Conservation (phyloP, 2,113 vertebrate species). For the Pyxicephalus adspersus region DNA sequence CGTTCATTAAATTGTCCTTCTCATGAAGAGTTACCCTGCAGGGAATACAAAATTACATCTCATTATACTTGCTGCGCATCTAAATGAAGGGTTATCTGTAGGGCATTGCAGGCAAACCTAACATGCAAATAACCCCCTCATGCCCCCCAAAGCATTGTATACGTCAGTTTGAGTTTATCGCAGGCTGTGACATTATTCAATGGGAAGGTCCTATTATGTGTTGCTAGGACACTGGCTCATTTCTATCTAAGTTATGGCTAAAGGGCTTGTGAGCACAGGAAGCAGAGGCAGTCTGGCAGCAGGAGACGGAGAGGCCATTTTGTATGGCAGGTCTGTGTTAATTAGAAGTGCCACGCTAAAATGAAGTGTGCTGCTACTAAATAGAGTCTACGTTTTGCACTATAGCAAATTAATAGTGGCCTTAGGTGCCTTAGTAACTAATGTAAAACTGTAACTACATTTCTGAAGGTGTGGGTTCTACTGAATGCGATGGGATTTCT, state of each 20-base stretch:
- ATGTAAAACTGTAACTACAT: too few species aligned
- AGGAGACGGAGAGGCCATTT: background rate
- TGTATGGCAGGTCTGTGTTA: background rate
- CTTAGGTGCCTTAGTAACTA: too few species aligned
- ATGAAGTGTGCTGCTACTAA: background rate
- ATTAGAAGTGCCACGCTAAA: background rate
- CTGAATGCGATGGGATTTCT: too few species aligned
- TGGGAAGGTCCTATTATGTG: slow-evolving; percentile 14
- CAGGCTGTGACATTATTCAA: slow-evolving; percentile 22
- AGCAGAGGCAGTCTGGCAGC: background rate
- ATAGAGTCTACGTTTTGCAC: background rate
- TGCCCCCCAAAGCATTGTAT: slow-evolving; percentile 14
- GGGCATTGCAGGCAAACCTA: slow-evolving; percentile 23
- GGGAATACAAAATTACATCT: slow-evolving; percentile 30
- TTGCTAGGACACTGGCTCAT: slow-evolving; percentile 22
- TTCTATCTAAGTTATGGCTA: background rate
- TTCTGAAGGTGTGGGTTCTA: too few species aligned
- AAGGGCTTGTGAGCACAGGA: background rate
- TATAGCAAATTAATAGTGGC: too few species aligned
- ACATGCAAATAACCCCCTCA: slow-evolving; percentile 6
- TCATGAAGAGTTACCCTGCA: slow-evolving; percentile 92
- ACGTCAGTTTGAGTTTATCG: slow-evolving; percentile 22
- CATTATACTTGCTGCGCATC: slow-evolving; percentile 17
- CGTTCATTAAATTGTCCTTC: slow-evolving; percentile 95
- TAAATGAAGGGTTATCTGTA: slow-evolving; percentile 45